Evolutionary conservation across 2,888 invertebrate species (phyloP), one percentile per base, ranked within the genome.

Genomic region (Leucozona laternaria): DNA sequence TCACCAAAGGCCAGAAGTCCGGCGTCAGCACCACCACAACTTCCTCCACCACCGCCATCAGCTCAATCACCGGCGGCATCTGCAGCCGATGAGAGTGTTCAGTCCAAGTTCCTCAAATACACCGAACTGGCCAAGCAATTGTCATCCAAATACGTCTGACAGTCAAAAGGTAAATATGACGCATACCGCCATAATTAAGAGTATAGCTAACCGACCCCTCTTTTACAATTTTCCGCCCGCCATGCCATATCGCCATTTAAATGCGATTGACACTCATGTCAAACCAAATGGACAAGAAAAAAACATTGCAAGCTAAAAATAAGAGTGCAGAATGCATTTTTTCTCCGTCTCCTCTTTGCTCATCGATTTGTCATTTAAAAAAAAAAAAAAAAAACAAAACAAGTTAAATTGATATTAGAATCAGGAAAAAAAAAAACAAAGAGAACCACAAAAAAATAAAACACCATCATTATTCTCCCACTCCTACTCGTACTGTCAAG

Each of bases 71-170:
- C 90, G 89, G 94, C 95, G 85, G 93, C 93, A 76, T 92, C 94
- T 92, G 93, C 95, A 40, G 96, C 96, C 91, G 97, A 97, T 91
- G 98, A 98, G 93, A 97, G 97, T 92, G 97, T 98, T 66, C 98
- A 98, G 93, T 98, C 98, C 90, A 99, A 98, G 94, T 98, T 98
- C 94, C 96, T 98, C 90, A 98, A 98, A 94, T 99, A 99, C 94
- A 98, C 98, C 92, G 98, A 99, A 94, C 95, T 99, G 93, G 99
- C 99, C 91, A 98, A 98, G 94, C 98, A 99, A 94, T 94, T 99
- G 93, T 98, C 98, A 92, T 98, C 98, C 94, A 98, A 98, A 94
- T 98, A 98, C 94, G 97, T 97, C 95, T 97, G 96, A 95, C 89
- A 90, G 73, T 73, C 86, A 62, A 86, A 82, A 86, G 86, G 86